phyloP scores from a whole-genome alignment of 2,113 vertebrate genomes.

The Hystrix cristata region DNA sequence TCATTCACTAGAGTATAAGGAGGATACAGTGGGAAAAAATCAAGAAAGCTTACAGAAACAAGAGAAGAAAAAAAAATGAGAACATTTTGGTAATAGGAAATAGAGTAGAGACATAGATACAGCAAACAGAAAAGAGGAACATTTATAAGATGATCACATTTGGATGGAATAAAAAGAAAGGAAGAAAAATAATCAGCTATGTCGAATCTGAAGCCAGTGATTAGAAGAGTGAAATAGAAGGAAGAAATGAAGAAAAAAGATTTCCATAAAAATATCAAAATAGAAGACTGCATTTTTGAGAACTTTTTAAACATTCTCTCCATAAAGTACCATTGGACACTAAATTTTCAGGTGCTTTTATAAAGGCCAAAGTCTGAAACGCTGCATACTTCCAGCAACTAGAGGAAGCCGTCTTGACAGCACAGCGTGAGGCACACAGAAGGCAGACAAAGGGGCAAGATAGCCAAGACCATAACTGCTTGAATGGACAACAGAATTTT shows the following conservation, averaged over 20 bases:
- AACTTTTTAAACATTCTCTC: not conserved
- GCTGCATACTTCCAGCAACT: not conserved
- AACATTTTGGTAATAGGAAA: not conserved
- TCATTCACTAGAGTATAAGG: not conserved
- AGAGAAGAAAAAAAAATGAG: not conserved
- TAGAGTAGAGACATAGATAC: not conserved
- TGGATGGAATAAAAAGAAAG: conserved; percentile 16
- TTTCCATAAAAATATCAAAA: not conserved
- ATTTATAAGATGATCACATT: not conserved
- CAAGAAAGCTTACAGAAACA: not conserved
- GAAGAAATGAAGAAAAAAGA: not conserved
- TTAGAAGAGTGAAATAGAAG: not conserved
- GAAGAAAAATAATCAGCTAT: not conserved
- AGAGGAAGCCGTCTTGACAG: not conserved
- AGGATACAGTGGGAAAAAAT: not conserved
- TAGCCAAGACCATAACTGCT: not conserved
- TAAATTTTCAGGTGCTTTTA: not conserved
- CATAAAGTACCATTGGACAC: not conserved
- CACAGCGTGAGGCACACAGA: not conserved
- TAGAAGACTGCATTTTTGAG: not conserved
- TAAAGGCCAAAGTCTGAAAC: not conserved
- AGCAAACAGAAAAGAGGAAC: not conserved
- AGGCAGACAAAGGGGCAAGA: not conserved
- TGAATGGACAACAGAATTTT: not conserved
- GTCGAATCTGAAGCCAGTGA: not conserved